Evolutionary conservation across 2,113 vertebrate species (phyloP).

Genomic region (Coracopsis vasa): DNA sequence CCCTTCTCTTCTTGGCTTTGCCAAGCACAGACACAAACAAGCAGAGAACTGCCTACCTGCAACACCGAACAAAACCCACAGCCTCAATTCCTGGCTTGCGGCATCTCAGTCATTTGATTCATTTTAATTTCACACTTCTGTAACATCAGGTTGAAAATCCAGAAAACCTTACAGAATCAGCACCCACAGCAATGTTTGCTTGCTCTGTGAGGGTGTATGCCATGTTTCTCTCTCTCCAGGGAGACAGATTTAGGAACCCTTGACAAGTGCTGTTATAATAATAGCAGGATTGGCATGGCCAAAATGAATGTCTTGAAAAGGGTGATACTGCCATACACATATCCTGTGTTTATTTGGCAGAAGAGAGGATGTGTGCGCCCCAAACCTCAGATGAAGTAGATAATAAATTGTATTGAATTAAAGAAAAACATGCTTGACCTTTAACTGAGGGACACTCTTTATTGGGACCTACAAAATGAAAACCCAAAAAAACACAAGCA

Average conservation of each 20-base stretch:
- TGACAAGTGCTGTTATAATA: neutral
- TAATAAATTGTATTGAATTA: neutral
- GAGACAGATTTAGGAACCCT: neutral
- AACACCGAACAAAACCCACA: conserved; percentile 35
- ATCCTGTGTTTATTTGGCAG: neutral
- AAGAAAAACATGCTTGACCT: neutral
- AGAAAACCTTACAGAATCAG: neutral
- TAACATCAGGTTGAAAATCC: neutral
- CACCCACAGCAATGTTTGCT: neutral
- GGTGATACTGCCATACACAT: neutral
- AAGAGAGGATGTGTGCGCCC: neutral
- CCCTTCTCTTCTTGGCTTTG: conserved; percentile 18
- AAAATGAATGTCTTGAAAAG: neutral
- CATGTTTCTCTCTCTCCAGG: neutral
- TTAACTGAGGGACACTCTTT: neutral
- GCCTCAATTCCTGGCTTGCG: conserved; percentile 23
- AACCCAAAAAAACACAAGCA: neutral
- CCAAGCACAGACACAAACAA: conserved; percentile 12
- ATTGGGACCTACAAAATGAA: neutral
- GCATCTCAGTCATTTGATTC: neutral
- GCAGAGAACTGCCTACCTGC: conserved; percentile 25
- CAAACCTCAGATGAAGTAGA: neutral
- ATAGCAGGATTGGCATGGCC: neutral
- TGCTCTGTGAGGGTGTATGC: neutral
- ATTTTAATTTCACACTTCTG: neutral